Evolutionary conservation across 2,113 vertebrate genomes (phyloP), one percentile per base, ranked within the genome.

Genomic region (Dendrocopos noguchii): DNA sequence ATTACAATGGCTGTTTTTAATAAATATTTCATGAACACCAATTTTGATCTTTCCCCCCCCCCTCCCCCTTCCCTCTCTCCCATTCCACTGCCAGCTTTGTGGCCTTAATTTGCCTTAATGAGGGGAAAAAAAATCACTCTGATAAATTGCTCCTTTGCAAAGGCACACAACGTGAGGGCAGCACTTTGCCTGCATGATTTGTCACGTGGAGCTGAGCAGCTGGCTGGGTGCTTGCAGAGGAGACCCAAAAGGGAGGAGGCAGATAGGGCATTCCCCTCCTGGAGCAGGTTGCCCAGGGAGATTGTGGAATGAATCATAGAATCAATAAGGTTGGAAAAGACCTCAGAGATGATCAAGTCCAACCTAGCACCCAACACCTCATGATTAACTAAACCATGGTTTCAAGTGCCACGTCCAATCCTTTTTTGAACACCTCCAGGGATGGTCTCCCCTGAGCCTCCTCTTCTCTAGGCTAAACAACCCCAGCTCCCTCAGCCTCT

Each of bases 51-150:
- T 22, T 15, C 20, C 22, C 27, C 5, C 22, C 12, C 39, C 46
- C 15, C n/a, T 14, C 8, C 15, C 4, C 7, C 22, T 20, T 29
- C 6, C 29, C 46, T 88, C 96, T 86, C 50, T 15, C 65, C 42
- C 21, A 36, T 90, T 96, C 84, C 52, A 13, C 95, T 93, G 95
- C 96, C 95, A 93, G 97, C 95, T 97, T 97, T 89, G 78, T 65
- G 91, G 97, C 92, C 87, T 97, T 98, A 97, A 98, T 97, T 98
- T 97, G 97, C 96, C 96, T 98, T 98, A 97, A 98, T 97, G 97
- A 97, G 97, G 90, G 94, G 12, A 50, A 97, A 97, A 72, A 96
- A 97, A 50, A 97, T 96, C 88, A 36, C 95, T 95, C 93, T 97
- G 97, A 97, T 96, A 93, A 97, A 98, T 97, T 88, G 88, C 91